Percentiles rank a stretch among this genome's conserved stretches.
Conservation (phyloP, 2,888 invertebrate genomes). For the Rhamphomyia laevipes region DNA sequence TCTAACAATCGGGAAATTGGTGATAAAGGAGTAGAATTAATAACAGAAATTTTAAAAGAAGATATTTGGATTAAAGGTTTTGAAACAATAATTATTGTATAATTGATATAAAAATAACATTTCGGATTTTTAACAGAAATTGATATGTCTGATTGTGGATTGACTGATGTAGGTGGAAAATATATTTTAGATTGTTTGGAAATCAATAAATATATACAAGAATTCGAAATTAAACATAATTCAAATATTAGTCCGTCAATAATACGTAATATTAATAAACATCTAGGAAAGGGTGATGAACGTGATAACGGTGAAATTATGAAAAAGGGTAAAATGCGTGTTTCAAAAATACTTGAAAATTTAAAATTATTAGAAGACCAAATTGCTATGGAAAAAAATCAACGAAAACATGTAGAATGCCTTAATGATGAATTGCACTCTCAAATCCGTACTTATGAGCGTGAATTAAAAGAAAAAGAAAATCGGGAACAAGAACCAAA, state of each 20-base stretch:
- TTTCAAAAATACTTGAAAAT: conserved; percentile 24
- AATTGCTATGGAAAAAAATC: conserved; percentile 47
- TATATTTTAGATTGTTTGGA: conserved; percentile 48
- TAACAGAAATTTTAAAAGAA: conserved; percentile 59
- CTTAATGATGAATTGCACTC: conserved; percentile 47
- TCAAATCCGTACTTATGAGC: conserved; percentile 43
- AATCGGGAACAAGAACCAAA: conserved; percentile 6
- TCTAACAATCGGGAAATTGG: conserved; percentile 57
- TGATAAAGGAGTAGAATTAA: conserved; percentile 47
- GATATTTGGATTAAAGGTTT: conserved; percentile 67
- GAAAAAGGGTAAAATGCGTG: conserved; percentile 24
- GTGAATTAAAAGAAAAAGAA: conserved; percentile 15
- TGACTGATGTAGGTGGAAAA: conserved; percentile 49
- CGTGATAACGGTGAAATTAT: conserved; percentile 11
- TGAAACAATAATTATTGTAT: neutral
- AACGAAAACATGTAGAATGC: conserved; percentile 50
- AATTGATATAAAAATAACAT: neutral
- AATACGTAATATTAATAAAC: conserved; percentile 38
- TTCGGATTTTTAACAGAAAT: conserved; percentile 40
- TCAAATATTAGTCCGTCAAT: conserved; percentile 40
- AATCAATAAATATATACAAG: conserved; percentile 52
- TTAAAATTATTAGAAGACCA: conserved; percentile 43
- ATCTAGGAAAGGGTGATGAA: conserved; percentile 35
- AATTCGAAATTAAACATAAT: conserved; percentile 58
- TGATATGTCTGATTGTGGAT: conserved; percentile 63